Evolutionary conservation across 2,113 vertebrate genomes (phyloP), one percentile per base, ranked within the genome.

Genomic region (Anseranas semipalmata): DNA sequence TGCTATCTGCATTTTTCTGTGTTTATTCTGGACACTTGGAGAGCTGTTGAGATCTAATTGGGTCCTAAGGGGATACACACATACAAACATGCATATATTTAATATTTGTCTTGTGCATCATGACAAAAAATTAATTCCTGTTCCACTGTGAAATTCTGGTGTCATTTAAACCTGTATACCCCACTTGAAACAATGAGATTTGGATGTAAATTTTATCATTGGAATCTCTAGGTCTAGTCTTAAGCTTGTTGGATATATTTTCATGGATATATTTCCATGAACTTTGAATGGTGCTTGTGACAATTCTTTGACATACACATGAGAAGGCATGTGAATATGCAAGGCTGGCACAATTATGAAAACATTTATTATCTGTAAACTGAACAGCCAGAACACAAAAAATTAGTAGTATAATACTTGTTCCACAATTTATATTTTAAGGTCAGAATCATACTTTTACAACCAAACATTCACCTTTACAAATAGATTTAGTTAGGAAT

Each of bases 341-440:
- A 70, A 81, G 48, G 14, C 35, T 96, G 92, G 84, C 74, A 85
- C 30, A 68, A 72, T 76, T 73, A 35, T 74, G 79, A 91, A 77
- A 87, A 89, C 53, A 94, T 66, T 85, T 91, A 86, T 90, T 92
- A 90, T 90, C 89, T 92, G 62, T 87, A 87, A 93, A 93, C 53
- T 82, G 52, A 87, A 73, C 37, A 79, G 16, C 89, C 62, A 73
- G 5, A 58, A 73, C 14, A 81, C 10, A 74, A 73, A 43, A 76
- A 66, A 74, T 16, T 10, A n/a, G 27, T 91, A 85, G 9, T 37
- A 32, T 52, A 46, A 62, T 37, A 13, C 12, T 15, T 60, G 33
- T 81, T 93, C 12, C 33, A 19, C 18, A 71, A 12, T 71, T 76
- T 52, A 22, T 21, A 77, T 95, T 83, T 94, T 93, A 72, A 81